Conservation (phyloP, 2,888 invertebrate species). For the Linnaemya vulpina region DNA sequence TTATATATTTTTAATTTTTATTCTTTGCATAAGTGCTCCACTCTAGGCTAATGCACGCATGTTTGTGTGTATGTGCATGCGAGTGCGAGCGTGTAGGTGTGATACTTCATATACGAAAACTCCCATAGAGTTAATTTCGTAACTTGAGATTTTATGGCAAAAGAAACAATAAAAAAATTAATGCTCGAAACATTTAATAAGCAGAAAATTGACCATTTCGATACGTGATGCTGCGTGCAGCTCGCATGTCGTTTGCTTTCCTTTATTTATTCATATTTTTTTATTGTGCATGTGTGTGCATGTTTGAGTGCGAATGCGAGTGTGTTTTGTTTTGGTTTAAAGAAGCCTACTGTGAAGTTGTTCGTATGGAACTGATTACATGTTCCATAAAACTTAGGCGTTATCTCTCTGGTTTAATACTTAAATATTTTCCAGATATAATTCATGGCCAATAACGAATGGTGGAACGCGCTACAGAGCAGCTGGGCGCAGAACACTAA, state of each 20-base stretch:
- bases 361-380: constrained; percentile 29
- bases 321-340: constrained; percentile 36
- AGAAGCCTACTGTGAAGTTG: constrained; percentile 79
- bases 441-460: constrained; percentile 7
- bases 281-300: no score
- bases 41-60: neutral
- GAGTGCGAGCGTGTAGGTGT: constrained; percentile 67
- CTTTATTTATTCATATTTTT: neutral
- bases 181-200: constrained; percentile 51
- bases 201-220: constrained; percentile 64
- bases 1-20: neutral
- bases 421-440: neutral
- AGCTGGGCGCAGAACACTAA: neutral
- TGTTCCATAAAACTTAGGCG: constrained; percentile 37
- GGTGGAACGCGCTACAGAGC: neutral
- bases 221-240: constrained; percentile 59
- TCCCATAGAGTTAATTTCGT: constrained; percentile 43
- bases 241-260: constrained; percentile 23
- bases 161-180: constrained; percentile 22
- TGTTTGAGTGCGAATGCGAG: no score
- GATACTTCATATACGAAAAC: constrained; percentile 43
- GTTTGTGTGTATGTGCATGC: neutral
- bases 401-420: constrained; percentile 2
- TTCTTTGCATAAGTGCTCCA: neutral
- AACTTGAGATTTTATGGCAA: constrained; percentile 59